phyloP scores from a whole-genome alignment of 2,113 vertebrate genomes.

The Plectropomus leopardus region DNA sequence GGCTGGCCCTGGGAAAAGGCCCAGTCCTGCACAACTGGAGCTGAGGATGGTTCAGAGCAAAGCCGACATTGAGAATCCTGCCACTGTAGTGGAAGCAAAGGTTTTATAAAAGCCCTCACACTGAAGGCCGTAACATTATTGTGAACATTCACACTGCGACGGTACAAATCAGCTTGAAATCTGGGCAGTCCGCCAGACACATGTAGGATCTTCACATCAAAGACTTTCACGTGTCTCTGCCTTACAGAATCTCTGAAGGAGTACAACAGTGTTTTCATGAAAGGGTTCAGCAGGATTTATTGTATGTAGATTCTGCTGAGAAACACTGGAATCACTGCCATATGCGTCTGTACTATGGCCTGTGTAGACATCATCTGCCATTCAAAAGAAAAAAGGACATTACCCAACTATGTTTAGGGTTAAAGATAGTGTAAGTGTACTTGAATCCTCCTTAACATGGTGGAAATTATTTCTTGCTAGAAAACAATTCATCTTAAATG shows the following conservation, averaged over 20 bases:
- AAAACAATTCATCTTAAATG: slow-evolving; percentile 14
- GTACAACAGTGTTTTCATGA: slow-evolving; percentile 75
- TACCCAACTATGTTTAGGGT: slow-evolving; percentile 21
- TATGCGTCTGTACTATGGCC: slow-evolving; percentile 50
- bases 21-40: slow-evolving; percentile 93
- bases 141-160: slow-evolving; percentile 13
- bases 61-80: slow-evolving; percentile 94
- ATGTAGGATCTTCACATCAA: slow-evolving; percentile 74
- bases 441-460: slow-evolving; percentile 15
- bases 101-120: slow-evolving; percentile 83
- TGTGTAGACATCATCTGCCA: slow-evolving; percentile 40
- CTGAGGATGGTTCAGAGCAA: slow-evolving; percentile 98
- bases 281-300: slow-evolving; percentile 38
- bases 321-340: slow-evolving; percentile 65
- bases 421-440: slow-evolving; percentile 29
- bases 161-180: slow-evolving; percentile 31
- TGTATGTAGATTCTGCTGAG: slow-evolving; percentile 40
- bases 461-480: slow-evolving; percentile 1
- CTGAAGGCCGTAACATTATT: slow-evolving; percentile 49
- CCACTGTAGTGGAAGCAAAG: slow-evolving; percentile 89
- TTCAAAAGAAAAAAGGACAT: slow-evolving; percentile 27
- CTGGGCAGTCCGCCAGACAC: neutral
- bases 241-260: slow-evolving; percentile 86
- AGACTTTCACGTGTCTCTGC: slow-evolving; percentile 85
- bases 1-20: slow-evolving; percentile 89